A percentile compares a stretch with the other conserved stretches of the same genome.
phyloP scores from a whole-genome alignment of 2,113 vertebrate genomes.

The Laticauda colubrina region DNA sequence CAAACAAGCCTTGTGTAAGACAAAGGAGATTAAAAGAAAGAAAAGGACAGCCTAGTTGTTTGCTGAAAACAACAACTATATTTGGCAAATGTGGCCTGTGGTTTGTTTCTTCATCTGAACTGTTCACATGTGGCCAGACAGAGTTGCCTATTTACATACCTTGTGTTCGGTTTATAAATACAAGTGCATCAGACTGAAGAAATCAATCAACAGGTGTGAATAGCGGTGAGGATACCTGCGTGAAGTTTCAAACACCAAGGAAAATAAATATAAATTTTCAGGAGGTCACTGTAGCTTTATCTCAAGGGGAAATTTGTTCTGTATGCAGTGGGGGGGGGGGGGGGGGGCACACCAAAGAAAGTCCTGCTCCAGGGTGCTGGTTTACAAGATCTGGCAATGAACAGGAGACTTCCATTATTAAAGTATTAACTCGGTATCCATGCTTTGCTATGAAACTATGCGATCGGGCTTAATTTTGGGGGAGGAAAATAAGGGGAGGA shows the following conservation, averaged over 20 bases:
- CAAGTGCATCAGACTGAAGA: background rate
- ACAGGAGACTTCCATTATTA: background rate
- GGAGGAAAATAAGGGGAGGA: too few species aligned
- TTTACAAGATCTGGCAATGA: background rate
- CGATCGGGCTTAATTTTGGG: too few species aligned
- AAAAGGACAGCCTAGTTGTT: background rate
- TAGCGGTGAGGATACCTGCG: background rate
- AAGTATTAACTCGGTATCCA: background rate
- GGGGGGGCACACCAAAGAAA: background rate
- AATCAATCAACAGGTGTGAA: background rate
- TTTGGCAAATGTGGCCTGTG: background rate
- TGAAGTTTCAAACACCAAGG: background rate
- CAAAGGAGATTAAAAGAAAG: background rate
- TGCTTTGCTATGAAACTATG: too few species aligned
- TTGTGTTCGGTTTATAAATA: background rate
- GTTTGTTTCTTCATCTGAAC: background rate
- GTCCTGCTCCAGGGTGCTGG: background rate
- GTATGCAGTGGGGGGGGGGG: background rate
- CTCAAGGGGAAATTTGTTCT: background rate
- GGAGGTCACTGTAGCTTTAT: background rate
- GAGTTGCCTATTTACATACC: background rate
- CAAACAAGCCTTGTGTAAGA: background rate
- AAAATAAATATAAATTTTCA: background rate
- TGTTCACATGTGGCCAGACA: background rate
- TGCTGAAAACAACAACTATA: background rate